Conservation (phyloP, 1,140 invertebrate species). For the Aphelenchoides avenae region DNA sequence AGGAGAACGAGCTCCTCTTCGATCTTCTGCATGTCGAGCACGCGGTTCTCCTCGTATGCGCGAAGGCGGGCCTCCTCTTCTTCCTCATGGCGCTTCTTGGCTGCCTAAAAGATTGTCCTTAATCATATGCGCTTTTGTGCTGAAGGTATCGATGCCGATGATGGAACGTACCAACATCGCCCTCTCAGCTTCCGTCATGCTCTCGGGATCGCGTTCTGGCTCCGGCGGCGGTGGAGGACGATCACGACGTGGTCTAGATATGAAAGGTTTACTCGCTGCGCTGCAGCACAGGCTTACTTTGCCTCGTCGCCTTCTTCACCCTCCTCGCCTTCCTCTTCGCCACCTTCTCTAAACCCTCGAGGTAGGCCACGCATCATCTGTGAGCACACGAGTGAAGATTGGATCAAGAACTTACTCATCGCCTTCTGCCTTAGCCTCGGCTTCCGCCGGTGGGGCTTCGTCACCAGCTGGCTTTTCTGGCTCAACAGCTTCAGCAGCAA, state of each 20-base stretch:
- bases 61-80: conserved; percentile 43
- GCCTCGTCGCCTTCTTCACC: not conserved
- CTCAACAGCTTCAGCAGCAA: no score
- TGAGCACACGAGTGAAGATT: no score
- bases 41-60: conserved; percentile 39
- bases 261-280: not conserved
- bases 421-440: no score
- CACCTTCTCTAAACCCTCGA: no score
- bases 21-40: conserved; percentile 25
- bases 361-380: no score
- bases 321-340: not conserved
- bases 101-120: no score
- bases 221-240: conserved; percentile 33
- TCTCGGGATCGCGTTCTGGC: conserved; percentile 27
- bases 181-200: conserved; percentile 45
- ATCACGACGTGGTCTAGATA: conserved; percentile 8
- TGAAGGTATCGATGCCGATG: conserved; percentile 13
- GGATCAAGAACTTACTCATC: no score
- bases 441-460: no score
- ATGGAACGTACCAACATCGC: conserved; percentile 46
- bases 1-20: conserved; percentile 37
- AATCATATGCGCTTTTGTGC: no score
- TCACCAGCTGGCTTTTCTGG: no score
- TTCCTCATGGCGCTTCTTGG: conserved; percentile 49
- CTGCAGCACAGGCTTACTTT: not conserved